phyloP scores from a whole-genome alignment of 2,113 vertebrate species.

The Campylomormyrus tamandua region DNA sequence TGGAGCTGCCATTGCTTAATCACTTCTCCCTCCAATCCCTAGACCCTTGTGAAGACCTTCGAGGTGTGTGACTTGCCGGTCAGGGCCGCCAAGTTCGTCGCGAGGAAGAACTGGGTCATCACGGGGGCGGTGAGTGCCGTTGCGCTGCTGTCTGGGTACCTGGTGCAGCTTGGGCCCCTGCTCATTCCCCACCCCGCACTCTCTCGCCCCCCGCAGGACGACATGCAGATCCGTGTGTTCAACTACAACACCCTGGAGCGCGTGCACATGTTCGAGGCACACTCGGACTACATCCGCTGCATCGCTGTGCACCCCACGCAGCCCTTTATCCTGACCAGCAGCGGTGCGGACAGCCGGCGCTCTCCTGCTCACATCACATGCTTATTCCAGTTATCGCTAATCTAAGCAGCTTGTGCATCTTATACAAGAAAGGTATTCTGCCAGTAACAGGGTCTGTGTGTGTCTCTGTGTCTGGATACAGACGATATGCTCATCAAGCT shows the following conservation, averaged over 20 bases:
- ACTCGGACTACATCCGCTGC: conserved; percentile 96
- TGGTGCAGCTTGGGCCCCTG: too few relatives aligned
- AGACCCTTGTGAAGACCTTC: conserved; percentile 98
- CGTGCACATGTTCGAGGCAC: conserved; percentile 97
- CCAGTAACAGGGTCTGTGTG: not conserved
- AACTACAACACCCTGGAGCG: conserved; percentile 97
- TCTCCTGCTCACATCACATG: not conserved
- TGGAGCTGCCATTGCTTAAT: not conserved
- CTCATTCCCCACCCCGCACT: not conserved
- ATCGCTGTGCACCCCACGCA: conserved; percentile 96
- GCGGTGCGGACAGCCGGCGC: conserved; percentile 62
- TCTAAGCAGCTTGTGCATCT: not conserved
- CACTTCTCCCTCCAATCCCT: conserved; percentile 32
- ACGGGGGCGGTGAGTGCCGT: conserved; percentile 84
- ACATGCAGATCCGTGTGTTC: conserved; percentile 98
- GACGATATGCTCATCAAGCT: conserved; percentile 99
- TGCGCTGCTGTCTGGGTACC: not conserved
- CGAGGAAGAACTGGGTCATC: conserved; percentile 97
- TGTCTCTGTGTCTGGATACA: conserved; percentile 40
- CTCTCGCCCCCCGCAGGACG: conserved; percentile 66
- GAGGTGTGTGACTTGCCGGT: conserved; percentile 97
- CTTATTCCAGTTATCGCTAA: not conserved
- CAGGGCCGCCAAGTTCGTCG: conserved; percentile 96
- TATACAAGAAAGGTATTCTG: not conserved
- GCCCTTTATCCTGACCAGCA: conserved; percentile 97